Conservation (phyloP, 2,113 vertebrate species). For the Gambusia holbrooki region DNA sequence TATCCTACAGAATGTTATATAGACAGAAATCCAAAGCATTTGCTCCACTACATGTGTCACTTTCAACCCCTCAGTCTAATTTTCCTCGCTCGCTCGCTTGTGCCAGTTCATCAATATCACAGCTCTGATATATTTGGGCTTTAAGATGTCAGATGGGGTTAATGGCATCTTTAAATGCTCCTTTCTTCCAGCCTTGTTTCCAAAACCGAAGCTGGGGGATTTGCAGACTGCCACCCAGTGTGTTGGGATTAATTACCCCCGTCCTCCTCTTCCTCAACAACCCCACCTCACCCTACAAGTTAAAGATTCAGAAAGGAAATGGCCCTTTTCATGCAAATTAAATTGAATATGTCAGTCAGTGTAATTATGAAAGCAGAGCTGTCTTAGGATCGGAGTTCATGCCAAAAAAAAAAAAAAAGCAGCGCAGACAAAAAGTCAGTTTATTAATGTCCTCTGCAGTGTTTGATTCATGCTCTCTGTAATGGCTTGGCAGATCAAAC, state of each 20-base stretch:
- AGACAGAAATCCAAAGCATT: slow-evolving; percentile 18
- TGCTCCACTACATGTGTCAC: slow-evolving; percentile 7
- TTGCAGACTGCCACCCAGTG: slow-evolving; percentile 71
- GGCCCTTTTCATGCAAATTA: slow-evolving; percentile 79
- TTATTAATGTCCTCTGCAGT: slow-evolving; percentile 65
- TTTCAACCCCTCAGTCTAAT: slow-evolving; percentile 35
- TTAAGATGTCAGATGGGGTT: slow-evolving; percentile 67
- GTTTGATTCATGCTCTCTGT: slow-evolving; percentile 67
- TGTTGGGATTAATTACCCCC: slow-evolving; percentile 80
- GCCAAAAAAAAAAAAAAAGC: slow-evolving; percentile 43
- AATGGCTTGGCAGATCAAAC: slow-evolving; percentile 67
- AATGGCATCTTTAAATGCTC: slow-evolving; percentile 75
- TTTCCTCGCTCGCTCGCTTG: slow-evolving; percentile 27
- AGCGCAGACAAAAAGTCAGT: slow-evolving; percentile 55
- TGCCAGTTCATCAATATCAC: slow-evolving; percentile 68
- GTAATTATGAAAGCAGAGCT: slow-evolving; percentile 73
- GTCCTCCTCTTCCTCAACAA: slow-evolving; percentile 55
- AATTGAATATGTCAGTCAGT: slow-evolving; percentile 82
- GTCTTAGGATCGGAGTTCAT: slow-evolving; percentile 54
- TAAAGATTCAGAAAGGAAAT: slow-evolving; percentile 76
- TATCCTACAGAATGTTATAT: slow-evolving; percentile 10
- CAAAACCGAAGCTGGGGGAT: slow-evolving; percentile 59
- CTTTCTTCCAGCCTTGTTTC: slow-evolving; percentile 61
- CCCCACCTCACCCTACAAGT: slow-evolving; percentile 69
- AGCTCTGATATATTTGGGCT: slow-evolving; percentile 47